Percentiles rank a stretch among this genome's conserved stretches.
Evolutionary conservation across 2,797 vertebrate genomes (phyloP).

Genomic region (Macropus fuliginosus): DNA sequence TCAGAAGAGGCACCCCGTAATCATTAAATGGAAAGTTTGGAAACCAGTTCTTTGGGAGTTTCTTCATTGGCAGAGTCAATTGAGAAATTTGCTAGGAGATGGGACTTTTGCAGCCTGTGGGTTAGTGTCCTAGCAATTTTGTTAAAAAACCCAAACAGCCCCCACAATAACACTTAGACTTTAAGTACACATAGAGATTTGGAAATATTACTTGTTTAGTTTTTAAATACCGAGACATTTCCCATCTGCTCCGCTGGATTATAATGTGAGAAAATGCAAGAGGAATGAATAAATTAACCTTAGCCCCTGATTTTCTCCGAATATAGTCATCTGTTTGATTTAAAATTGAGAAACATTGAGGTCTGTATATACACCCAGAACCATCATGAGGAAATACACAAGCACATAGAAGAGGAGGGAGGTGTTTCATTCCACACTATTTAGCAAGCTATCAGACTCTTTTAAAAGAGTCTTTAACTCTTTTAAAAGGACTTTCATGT

Average conservation of each 20-base stretch:
- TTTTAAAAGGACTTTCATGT: constrained; percentile 48
- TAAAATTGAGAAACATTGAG: not conserved
- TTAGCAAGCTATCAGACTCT: constrained; percentile 4
- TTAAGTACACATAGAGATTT: not conserved
- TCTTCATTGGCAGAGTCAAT: not conserved
- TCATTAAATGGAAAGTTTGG: not conserved
- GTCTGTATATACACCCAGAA: not conserved
- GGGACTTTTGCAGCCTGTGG: not conserved
- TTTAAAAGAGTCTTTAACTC: not conserved
- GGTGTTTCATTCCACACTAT: not conserved
- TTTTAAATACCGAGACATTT: constrained; percentile 7
- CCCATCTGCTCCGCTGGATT: not conserved
- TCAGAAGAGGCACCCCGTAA: not conserved
- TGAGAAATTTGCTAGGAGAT: not conserved
- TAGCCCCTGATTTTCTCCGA: not conserved
- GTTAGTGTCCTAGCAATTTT: not conserved
- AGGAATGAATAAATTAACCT: not conserved
- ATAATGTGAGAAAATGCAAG: not conserved
- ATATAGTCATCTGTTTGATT: constrained; percentile 10
- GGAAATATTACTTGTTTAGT: not conserved
- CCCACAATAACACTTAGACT: not conserved
- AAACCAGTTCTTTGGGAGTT: not conserved
- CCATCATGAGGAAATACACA: not conserved
- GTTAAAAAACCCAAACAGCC: not conserved
- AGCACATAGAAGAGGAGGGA: constrained; percentile 9